Evolutionary conservation across 2,113 vertebrate genomes (phyloP), one percentile per base, ranked within the genome.

Genomic region (Rhea americana): DNA sequence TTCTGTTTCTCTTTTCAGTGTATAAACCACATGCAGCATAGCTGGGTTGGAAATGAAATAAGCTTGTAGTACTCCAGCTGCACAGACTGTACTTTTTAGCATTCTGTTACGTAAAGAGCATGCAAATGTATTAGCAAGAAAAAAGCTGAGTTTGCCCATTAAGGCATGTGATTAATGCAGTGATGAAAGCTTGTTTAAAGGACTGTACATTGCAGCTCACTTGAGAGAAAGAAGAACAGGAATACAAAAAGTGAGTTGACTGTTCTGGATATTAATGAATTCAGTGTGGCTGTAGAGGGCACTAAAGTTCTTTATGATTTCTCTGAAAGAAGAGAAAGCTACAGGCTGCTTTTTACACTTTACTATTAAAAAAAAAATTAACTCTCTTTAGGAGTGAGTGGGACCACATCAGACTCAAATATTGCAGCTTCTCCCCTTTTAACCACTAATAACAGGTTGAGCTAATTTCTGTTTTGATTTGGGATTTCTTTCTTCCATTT

Each of bases 141-240:
- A 86, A 73, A 56, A 76, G 93, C 92, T 61, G 90, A 71, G 39
- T 70, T 89, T 85, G 91, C 95, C 84, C 88, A 92, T 94, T 90
- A 90, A 47, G 80, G 74, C 84, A 3, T 21, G 84, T 96, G 96
- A 97, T 97, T 77, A 87, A 97, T 95, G 96, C 91, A 47, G 94
- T 95, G 97, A 91, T 97, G 97, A 96, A 96, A 97, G 91, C 94
- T 93, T 71, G 1, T 90, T 56, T 81, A 73, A 73, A 89, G 79
- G 79, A 35, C 91, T 90, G 88, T 14, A 32, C 22, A 7, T 37
- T 65, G 93, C 94, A 87, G 92, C 93, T 91, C 91, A 1, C 87
- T 92, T 4, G 68, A 90, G 86, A 22, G 81, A 68, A 58, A 74
- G 76, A 79, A 41, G 91, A 86, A 5, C 32, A 24, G 7, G 73